Evolutionary conservation across 2,888 invertebrate genomes (phyloP), one percentile per base, ranked within the genome.

Genomic region (Nasonia oneida): DNA sequence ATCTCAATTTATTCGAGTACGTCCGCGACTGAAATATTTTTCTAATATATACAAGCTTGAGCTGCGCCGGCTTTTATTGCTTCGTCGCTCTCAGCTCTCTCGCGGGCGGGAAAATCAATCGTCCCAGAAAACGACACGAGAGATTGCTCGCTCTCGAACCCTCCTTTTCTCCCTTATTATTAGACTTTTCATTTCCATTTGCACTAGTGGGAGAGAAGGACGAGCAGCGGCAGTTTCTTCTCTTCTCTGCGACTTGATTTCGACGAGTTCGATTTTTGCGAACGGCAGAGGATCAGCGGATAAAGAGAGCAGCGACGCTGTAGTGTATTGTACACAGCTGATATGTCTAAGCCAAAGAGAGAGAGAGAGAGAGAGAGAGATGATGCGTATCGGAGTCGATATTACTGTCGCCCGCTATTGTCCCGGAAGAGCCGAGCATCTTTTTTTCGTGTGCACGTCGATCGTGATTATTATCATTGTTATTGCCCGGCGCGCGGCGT

Each of bases 151-250:
- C 33, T 53, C 15, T 80, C 57, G 37, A 39, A 8, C 74, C 47
- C 50, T 37, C 37, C 67, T 75, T 57, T 12, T 70, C 29, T 29
- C 57, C 29, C 57, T 53, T 61, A 61, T 74, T 73, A 81, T 81
- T 73, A 57, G 80, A 76, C 82, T 83, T 83, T 83, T 76, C 82
- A 76, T 83, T 83, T 76, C 67, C 70, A 76, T 83, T 76, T 61
- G 57, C n/a, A 2, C 57, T n/a, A 23, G 23, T 10, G 42, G 8
- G 39, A 39, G 6, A 57, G 57, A 6, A 1, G 1, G 50, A 57
- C 29, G 57, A 18, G 3, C 6, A 61, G n/a, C 57, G 5, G 18
- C 23, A 47, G 18, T 61, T 61, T 61, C 57, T 61, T 61, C 57
- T 61, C 23, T 61, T 8, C 57, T 61, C 53, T 4, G 18, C 47